Base-by-base conservation (phyloP, 2,113 vertebrate species). In the Columba livia region DNA sequence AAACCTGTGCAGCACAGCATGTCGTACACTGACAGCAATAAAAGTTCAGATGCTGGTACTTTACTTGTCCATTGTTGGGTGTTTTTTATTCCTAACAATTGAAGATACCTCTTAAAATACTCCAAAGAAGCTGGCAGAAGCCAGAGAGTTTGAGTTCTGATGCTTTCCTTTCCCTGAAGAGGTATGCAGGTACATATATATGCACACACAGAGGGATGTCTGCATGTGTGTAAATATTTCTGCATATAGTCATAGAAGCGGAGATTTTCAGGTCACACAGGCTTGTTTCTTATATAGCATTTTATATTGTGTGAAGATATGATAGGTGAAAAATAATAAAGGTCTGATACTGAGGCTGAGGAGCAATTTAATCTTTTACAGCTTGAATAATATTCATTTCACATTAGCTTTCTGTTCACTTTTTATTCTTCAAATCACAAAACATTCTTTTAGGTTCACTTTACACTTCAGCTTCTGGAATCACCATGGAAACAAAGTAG, bases 401-500 rank as follows among this genome's bases (percentile, higher is more conserved):
- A 51, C 20, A 10, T 66, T 69, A 80, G n/a, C 8, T 90, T 88
- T 71, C 60, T 38, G 32, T 73, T 69, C 25, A 32, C 34, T 47
- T 19, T 29, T 26, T 44, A 47, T 28, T 89, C 40, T 71, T 93
- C 42, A 85, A 66, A 48, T 61, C 73, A 74, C 9, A 58, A 88
- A 54, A 6, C 32, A 21, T 9, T 48, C 26, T 61, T 69, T 75
- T n/a, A 21, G 62, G 16, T 60, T 85, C 54, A 44, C 8, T 90
- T 90, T 36, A 78, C 13, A 36, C 19, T 85, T 66, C 62, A 71
- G 64, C 29, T 91, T 85, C 86, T 94, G 29, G 47, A 91, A 85
- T 89, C 67, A 74, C 69, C 3, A 2, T 62, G 60, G 91, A 90
- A 95, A 93, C 31, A 64, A 77, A 66, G 9, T 34, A 66, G 20